Evolutionary conservation across 2,888 invertebrate species (phyloP), one percentile per base, ranked within the genome.

Genomic region (Drosophila algonquin): DNA sequence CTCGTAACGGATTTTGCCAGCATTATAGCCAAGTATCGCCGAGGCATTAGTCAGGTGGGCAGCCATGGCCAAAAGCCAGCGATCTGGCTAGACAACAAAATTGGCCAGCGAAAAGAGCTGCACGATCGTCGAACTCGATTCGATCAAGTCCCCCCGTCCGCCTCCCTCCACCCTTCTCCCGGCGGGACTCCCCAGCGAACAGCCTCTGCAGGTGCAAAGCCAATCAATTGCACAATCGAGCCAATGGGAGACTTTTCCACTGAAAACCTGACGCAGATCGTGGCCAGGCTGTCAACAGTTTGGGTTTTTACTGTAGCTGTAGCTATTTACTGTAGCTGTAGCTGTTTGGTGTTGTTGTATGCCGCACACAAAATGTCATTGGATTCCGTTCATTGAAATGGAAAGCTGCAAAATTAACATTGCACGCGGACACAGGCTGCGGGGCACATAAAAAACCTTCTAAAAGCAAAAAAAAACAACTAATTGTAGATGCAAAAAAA

Each of bases 401-500:
- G 82, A 82, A 87, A 82, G 86, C 82, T 48, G 53, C 46, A 65
- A 67, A 67, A 77, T 70, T 75, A 47, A 76, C 73, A 73, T 76
- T 79, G 74, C 67, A 61, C 27, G 78, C 68, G 81, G 55, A 74
- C 79, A 69, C 55, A 58, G 63, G 18, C 48, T 24, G 30, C 14
- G 12, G 24, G 45, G 30, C 16, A 44, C 44, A 32, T 54, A 30
- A 46, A 69, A 65, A 24, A 52, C 32, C 40, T 57, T 58, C 35
- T 61, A 32, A 47, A 12, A 32, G 45, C 32, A 51, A 40, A 30
- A 24, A 24, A 51, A 40, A 63, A 65, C n/a, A 27, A 18, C 59
- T 70, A 81, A 72, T 83, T 73, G 78, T 58, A 73, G 80, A 72
- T 77, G 83, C 58, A 77, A 40, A 40, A 77, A 82, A 67, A 18